Evolutionary conservation across 1,140 invertebrate genomes (phyloP), one percentile per base, ranked within the genome.

Genomic region (Drosophila nasuta): DNA sequence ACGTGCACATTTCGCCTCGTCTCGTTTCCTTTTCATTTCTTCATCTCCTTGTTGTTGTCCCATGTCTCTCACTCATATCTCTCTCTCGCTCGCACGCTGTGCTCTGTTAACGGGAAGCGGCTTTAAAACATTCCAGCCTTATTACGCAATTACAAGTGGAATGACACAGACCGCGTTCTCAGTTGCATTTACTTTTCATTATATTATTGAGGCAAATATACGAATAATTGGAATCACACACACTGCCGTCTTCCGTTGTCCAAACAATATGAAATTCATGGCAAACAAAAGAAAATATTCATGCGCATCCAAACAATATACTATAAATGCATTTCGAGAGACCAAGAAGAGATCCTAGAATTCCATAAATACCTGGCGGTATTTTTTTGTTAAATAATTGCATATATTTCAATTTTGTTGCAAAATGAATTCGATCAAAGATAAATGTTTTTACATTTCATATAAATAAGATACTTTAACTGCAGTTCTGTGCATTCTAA

Each of bases 131-230:
- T 81, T 83, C 80, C 77, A 69, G 76, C 80, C 85, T 81, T 88
- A 88, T 88, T 83, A 88, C 60, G 77, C 73, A 88, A 88, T 88
- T 89, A 88, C 85, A 88, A 80, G 80, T 54, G 63, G 64, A 83
- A 63, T 83, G 83, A 87, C 80, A 88, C 69, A 54, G 64, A 46
- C 33, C 56, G 48, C 56, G 30, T 52, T 60, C 51, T 74, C 57
- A 54, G 30, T 56, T 64, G 65, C 75, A 66, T 81, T 81, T 72
- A 62, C 66, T 68, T 68, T 65, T 66, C 62, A 70, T 79, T 76
- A 85, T 76, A 82, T 79, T 76, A 73, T 76, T 52, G 63, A 65
- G 67, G 20, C 67, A 82, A 77, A 87, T 74, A 77, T 60, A 62
- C 48, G 41, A 69, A 75, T 82, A 82, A 86, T 79, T 87, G 75